Evolutionary conservation across 64 coral and sea anemone genomes (phyloP).

Genomic region (Montipora foliosa): DNA sequence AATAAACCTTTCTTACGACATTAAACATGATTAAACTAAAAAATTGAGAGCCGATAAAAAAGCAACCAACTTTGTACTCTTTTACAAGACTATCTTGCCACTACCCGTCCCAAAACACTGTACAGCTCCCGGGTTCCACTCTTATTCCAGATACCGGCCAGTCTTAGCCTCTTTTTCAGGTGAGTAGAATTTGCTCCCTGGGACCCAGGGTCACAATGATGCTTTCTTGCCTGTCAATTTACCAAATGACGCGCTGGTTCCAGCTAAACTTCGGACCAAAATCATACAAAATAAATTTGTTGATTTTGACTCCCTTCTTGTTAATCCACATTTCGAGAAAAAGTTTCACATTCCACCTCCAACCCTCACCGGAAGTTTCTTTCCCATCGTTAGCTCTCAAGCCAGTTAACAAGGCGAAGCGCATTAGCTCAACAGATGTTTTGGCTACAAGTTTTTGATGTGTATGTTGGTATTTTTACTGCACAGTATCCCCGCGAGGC

Average conservation of each 20-base stretch:
- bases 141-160: too few relatives aligned
- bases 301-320: conserved; percentile 7
- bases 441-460: background rate
- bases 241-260: too few relatives aligned
- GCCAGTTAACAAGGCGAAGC: background rate
- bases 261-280: background rate
- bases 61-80: too few relatives aligned
- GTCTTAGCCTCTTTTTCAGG: too few relatives aligned
- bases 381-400: background rate
- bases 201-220: background rate
- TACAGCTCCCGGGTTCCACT: too few relatives aligned
- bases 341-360: background rate
- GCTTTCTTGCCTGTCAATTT: background rate
- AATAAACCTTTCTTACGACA: too few relatives aligned
- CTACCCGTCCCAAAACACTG: too few relatives aligned
- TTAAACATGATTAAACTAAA: too few relatives aligned
- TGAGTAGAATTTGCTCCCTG: too few relatives aligned
- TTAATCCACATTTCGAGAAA: background rate
- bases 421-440: background rate
- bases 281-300: background rate
- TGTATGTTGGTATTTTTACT: conserved; percentile 44
- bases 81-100: too few relatives aligned
- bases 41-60: too few relatives aligned
- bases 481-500: conserved; percentile 21
- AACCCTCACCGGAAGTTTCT: background rate